phyloP scores from a whole-genome alignment of 2,113 vertebrate genomes.

The Scomber colias region DNA sequence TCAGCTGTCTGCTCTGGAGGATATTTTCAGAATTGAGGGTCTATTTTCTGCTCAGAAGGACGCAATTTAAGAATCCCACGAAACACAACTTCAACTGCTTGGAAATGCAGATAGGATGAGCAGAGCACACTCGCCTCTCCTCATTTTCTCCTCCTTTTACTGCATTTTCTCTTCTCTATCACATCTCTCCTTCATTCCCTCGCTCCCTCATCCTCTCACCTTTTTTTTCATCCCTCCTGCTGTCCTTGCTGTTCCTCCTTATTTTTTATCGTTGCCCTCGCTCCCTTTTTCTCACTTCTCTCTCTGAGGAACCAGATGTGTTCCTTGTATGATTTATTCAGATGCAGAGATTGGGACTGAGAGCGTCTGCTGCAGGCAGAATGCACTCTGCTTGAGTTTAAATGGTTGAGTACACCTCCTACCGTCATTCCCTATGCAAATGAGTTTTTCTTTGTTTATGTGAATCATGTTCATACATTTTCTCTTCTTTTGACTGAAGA shows the following conservation, averaged over 20 bases:
- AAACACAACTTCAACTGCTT: slow-evolving; percentile 15
- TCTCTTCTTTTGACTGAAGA: slow-evolving; percentile 3
- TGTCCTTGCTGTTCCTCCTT: slow-evolving; percentile 32
- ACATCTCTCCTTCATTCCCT: slow-evolving; percentile 30
- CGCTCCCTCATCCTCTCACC: slow-evolving; percentile 5
- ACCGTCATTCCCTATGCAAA: slow-evolving; percentile 63
- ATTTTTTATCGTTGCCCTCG: slow-evolving; percentile 42
- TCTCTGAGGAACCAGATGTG: slow-evolving; percentile 74
- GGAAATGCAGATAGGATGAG: neutral
- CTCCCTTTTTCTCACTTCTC: slow-evolving; percentile 25
- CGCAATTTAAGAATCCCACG: neutral
- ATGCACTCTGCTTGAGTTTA: slow-evolving; percentile 60
- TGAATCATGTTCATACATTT: slow-evolving; percentile 17
- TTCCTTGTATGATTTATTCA: slow-evolving; percentile 79
- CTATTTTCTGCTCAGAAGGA: neutral
- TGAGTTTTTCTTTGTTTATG: slow-evolving; percentile 33
- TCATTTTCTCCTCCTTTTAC: slow-evolving; percentile 4
- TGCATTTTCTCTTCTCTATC: slow-evolving; percentile 14
- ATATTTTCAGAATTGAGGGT: neutral
- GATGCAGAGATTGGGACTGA: slow-evolving; percentile 60
- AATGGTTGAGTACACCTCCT: slow-evolving; percentile 54
- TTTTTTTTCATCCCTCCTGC: slow-evolving; percentile 46
- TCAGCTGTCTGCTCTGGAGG: neutral
- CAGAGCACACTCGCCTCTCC: neutral
- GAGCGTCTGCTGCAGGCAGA: slow-evolving; percentile 63